Conservation (phyloP, 2,888 invertebrate genomes). For the Sphecodes monilicornis region DNA sequence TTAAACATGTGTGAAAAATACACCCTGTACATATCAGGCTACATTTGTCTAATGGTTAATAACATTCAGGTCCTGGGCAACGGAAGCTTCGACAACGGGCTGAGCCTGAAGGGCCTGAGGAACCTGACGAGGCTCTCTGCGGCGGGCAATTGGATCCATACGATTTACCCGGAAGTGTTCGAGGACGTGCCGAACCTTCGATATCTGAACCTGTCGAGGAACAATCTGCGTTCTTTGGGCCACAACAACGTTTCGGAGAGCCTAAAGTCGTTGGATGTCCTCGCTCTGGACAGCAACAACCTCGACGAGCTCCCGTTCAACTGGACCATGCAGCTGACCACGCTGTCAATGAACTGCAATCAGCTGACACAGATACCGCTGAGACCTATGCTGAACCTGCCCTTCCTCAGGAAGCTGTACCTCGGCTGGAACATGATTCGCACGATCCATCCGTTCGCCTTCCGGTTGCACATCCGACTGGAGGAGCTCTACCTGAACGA, state of each 20-base stretch:
- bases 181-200: neutral
- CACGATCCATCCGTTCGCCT: constrained; percentile 62
- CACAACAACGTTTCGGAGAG: constrained; percentile 53
- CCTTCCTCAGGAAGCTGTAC: constrained; percentile 66
- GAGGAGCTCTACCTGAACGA: constrained; percentile 65
- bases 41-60: constrained; percentile 3
- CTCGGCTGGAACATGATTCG: constrained; percentile 71
- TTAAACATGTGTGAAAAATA: too few species aligned
- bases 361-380: constrained; percentile 61
- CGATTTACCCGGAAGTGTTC: neutral
- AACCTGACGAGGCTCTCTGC: constrained; percentile 69
- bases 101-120: constrained; percentile 8
- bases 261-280: constrained; percentile 62
- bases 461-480: constrained; percentile 41
- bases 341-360: constrained; percentile 73
- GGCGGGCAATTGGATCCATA: neutral
- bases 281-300: constrained; percentile 70
- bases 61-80: rapidly evolving
- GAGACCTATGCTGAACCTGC: constrained; percentile 64
- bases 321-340: constrained; percentile 57
- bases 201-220: constrained; percentile 32
- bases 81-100: rapidly evolving
- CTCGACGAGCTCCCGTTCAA: constrained; percentile 66
- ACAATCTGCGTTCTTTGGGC: rapidly evolving
- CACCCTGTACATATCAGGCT: too few species aligned